A percentile compares a stretch with the other conserved stretches of the same genome.
phyloP scores from a whole-genome alignment of 2,797 vertebrate genomes.

The Oryzias sinensis region DNA sequence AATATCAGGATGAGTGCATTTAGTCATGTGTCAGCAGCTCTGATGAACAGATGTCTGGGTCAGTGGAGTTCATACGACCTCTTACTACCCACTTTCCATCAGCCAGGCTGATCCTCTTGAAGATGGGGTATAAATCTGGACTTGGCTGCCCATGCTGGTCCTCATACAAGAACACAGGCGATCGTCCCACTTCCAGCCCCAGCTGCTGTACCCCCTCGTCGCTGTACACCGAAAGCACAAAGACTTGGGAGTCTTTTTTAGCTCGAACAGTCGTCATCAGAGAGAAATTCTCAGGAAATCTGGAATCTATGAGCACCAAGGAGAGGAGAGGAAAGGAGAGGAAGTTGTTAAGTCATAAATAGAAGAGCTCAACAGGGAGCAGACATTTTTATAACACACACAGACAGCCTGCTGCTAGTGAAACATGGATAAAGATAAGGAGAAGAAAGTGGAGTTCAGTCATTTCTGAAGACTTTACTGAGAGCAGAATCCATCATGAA shows the following conservation, averaged over 20 bases:
- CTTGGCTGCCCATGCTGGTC: constrained; percentile 80
- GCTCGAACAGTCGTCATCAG: constrained; percentile 83
- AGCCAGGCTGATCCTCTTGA: constrained; percentile 82
- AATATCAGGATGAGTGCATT: neutral
- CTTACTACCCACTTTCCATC: constrained; percentile 86
- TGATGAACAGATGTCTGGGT: neutral
- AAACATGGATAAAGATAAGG: constrained; percentile 42
- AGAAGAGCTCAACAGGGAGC: constrained; percentile 34
- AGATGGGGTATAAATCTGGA: constrained; percentile 81
- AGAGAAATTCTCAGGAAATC: constrained; percentile 87
- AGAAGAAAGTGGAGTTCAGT: constrained; percentile 18
- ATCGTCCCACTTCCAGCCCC: constrained; percentile 84
- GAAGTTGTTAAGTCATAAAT: constrained; percentile 30
- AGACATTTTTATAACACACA: constrained; percentile 44
- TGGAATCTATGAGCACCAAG: constrained; percentile 66
- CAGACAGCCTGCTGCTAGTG: constrained; percentile 29
- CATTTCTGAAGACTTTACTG: constrained; percentile 21
- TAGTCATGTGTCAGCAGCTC: constrained; percentile 3
- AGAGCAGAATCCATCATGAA: constrained; percentile 11
- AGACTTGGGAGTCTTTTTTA: constrained; percentile 79
- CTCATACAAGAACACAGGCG: constrained; percentile 83
- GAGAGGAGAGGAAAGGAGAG: constrained; percentile 2
- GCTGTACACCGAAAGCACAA: constrained; percentile 87
- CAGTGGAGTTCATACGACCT: neutral
- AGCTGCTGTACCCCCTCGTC: constrained; percentile 84